A percentile compares a stretch with the other conserved stretches of the same genome.
phyloP scores from a whole-genome alignment of 2,113 vertebrate species.

The Anguilla japonica region DNA sequence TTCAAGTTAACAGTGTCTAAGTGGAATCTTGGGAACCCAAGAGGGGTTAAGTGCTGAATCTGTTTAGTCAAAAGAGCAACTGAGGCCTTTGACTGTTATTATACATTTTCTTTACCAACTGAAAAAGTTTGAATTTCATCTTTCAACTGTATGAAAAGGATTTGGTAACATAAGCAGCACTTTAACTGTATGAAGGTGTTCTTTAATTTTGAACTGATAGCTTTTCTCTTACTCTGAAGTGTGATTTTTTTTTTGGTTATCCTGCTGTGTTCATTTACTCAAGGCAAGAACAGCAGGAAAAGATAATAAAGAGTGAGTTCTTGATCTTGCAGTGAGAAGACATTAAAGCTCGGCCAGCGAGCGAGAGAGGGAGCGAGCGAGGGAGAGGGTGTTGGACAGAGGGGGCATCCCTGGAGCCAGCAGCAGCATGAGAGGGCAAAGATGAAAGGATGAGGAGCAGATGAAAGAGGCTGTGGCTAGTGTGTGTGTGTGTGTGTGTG shows the following conservation, averaged over 20 bases:
- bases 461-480: conserved; percentile 53
- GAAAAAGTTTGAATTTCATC: background rate
- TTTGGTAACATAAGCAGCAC: conserved; percentile 3
- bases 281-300: conserved; percentile 47
- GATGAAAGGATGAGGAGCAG: conserved; percentile 63
- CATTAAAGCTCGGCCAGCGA: conserved; percentile 65
- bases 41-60: background rate
- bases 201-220: conserved; percentile 4
- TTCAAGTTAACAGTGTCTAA: background rate
- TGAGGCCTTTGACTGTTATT: background rate
- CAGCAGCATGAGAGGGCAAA: conserved; percentile 48
- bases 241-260: background rate
- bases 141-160: background rate
- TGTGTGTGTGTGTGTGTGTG: conserved; percentile 41
- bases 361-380: background rate
- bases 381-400: conserved; percentile 30
- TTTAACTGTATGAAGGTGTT: background rate
- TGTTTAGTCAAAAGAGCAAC: background rate
- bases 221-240: background rate
- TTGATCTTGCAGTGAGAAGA: conserved; percentile 57
- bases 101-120: background rate
- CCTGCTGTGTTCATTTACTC: conserved; percentile 9
- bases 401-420: conserved; percentile 59
- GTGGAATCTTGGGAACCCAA: background rate
- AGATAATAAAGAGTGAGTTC: conserved; percentile 48